A percentile compares a stretch with the other conserved stretches of the same genome.
Conservation (phyloP, 2,888 invertebrate species). For the Drosophila anomalata region DNA sequence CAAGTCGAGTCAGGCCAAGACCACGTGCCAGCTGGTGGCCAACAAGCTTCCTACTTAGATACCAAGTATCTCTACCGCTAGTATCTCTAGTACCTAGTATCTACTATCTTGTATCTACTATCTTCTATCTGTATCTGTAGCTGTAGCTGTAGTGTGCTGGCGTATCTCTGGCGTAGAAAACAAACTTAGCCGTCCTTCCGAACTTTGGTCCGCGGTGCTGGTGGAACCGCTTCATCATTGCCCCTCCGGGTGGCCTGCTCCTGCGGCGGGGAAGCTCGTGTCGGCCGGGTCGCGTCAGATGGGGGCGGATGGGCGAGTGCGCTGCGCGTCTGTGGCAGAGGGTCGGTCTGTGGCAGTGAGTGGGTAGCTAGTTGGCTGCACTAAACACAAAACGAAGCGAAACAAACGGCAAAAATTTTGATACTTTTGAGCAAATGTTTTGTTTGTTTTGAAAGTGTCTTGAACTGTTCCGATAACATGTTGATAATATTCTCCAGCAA, state of each 20-base stretch:
- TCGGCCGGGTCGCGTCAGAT: too few species aligned
- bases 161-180: background rate
- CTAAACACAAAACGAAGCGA: slow-evolving; percentile 17
- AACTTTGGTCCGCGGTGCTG: slow-evolving; percentile 18
- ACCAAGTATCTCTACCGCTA: slow-evolving; percentile 13
- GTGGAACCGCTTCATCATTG: slow-evolving; percentile 2
- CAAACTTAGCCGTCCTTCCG: slow-evolving; percentile 12
- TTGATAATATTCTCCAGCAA: slow-evolving; percentile 28
- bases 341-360: background rate
- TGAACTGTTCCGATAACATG: slow-evolving; percentile 33
- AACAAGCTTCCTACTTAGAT: slow-evolving; percentile 44
- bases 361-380: background rate
- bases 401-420: slow-evolving; percentile 34
- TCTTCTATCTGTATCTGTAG: background rate
- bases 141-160: background rate
- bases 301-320: too few species aligned
- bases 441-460: slow-evolving; percentile 35
- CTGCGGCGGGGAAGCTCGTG: too few species aligned
- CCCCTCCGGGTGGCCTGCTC: too few species aligned
- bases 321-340: too few species aligned
- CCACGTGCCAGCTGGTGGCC: slow-evolving; percentile 31
- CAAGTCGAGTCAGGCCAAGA: slow-evolving; percentile 35
- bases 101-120: background rate
- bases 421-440: slow-evolving; percentile 38
- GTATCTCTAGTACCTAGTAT: slow-evolving; percentile 5